phyloP scores from a whole-genome alignment of 1,140 invertebrate species.

The Vollenhovia emeryi region DNA sequence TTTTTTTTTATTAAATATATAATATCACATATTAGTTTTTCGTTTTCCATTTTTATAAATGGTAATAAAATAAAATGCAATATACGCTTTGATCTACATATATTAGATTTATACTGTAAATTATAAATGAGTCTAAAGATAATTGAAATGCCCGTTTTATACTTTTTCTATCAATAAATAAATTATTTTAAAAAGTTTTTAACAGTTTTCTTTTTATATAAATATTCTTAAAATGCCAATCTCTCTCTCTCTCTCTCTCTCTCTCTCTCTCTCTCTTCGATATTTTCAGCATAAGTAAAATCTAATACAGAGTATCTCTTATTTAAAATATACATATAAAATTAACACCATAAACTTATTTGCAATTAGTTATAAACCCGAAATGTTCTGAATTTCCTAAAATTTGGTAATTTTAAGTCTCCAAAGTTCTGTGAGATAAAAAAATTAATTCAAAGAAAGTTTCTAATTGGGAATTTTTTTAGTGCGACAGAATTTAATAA shows the following conservation, averaged over 20 bases:
- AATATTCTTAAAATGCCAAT: neutral
- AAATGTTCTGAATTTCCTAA: neutral
- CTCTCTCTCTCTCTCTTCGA: neutral
- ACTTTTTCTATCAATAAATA: neutral
- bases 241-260: neutral
- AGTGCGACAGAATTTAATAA: neutral
- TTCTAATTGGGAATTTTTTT: neutral
- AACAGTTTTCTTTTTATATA: neutral
- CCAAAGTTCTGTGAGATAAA: neutral
- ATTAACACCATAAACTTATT: slow-evolving; percentile 2
- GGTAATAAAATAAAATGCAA: neutral
- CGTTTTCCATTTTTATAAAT: neutral
- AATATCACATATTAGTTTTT: neutral
- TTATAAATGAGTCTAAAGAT: neutral
- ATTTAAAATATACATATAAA: neutral
- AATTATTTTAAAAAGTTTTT: neutral
- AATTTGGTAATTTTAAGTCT: neutral
- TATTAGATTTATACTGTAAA: neutral
- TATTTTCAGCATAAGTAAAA: neutral
- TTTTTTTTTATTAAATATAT: neutral
- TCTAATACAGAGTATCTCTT: neutral
- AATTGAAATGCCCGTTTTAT: neutral
- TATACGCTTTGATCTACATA: neutral
- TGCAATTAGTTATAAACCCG: slow-evolving; percentile 4
- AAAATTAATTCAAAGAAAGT: neutral